These are phyloP conservation scores for Stomorhina lunata DNA, from an alignment of 2,888 invertebrate species.

Conservation along the genomic window DNA sequence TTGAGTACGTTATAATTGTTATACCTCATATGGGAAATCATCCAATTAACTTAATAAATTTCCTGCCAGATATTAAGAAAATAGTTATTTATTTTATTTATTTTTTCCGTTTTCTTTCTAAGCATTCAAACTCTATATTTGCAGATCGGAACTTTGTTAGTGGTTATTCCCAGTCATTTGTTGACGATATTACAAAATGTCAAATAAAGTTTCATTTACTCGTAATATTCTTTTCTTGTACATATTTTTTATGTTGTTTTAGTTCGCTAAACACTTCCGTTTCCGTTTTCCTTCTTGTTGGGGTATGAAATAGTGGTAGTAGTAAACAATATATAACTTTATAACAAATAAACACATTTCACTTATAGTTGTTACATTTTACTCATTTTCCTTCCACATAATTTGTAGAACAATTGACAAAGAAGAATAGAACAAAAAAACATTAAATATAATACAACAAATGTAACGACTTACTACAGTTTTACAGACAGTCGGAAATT, in stretches of 20 bases:
- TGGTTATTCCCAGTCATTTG: not conserved
- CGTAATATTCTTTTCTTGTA: constrained; percentile 16
- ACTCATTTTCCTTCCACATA: too few relatives aligned
- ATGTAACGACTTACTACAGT: too few relatives aligned
- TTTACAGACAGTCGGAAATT: too few relatives aligned
- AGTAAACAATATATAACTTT: too few relatives aligned
- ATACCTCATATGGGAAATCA: not conserved
- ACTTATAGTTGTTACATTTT: too few relatives aligned
- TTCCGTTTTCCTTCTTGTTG: constrained; percentile 44
- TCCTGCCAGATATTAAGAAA: not conserved
- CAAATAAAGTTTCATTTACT: constrained; percentile 35
- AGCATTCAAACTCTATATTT: not conserved
- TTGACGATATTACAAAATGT: not conserved
- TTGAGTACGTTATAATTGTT: too few relatives aligned
- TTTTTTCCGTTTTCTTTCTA: not conserved
- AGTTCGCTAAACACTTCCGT: constrained; percentile 54
- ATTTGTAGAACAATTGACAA: too few relatives aligned
- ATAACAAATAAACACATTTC: constrained; percentile 38
- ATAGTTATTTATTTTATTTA: not conserved
- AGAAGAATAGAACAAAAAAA: too few relatives aligned
- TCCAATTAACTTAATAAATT: not conserved
- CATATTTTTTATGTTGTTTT: constrained; percentile 21
- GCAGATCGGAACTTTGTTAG: not conserved
- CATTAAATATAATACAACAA: too few relatives aligned
- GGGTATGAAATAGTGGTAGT: too few relatives aligned